These are phyloP conservation scores for Ectobius pallidus DNA, from an alignment of 2,888 invertebrate genomes.

Conservation along the genomic window DNA sequence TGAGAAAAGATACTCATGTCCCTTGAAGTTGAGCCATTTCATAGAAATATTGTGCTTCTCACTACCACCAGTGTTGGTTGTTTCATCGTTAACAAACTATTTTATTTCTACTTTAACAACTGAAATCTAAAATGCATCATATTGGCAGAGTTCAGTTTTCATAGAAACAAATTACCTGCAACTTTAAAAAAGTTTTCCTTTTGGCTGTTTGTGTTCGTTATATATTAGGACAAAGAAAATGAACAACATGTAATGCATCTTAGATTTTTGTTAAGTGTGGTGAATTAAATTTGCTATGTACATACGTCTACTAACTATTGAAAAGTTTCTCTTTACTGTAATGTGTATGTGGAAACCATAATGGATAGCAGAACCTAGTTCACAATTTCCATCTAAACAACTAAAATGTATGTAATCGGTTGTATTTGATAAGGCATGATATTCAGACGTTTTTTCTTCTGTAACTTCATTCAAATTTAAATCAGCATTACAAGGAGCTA, in stretches of 20 bases:
- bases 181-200: background rate
- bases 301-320: conserved; percentile 27
- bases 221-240: background rate
- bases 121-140: conserved; percentile 19
- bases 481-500: too few relatives aligned
- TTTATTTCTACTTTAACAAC: background rate
- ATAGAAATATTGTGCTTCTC: background rate
- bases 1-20: too few relatives aligned
- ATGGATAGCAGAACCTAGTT: conserved; percentile 25
- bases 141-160: background rate
- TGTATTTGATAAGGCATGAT: too few relatives aligned
- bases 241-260: conserved; percentile 1
- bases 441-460: too few relatives aligned
- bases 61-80: background rate
- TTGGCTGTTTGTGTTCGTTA: background rate
- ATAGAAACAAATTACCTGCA: background rate
- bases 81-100: conserved; percentile 1
- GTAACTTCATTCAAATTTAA: too few relatives aligned
- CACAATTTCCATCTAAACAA: background rate
- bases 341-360: conserved; percentile 17
- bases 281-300: conserved; percentile 39
- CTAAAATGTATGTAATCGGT: too few relatives aligned
- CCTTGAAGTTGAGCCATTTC: background rate
- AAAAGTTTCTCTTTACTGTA: conserved; percentile 26
- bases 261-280: conserved; percentile 30